Evolutionary conservation across 2,113 vertebrate genomes (phyloP), one percentile per base, ranked within the genome.

Genomic region (Sylvietta virens): DNA sequence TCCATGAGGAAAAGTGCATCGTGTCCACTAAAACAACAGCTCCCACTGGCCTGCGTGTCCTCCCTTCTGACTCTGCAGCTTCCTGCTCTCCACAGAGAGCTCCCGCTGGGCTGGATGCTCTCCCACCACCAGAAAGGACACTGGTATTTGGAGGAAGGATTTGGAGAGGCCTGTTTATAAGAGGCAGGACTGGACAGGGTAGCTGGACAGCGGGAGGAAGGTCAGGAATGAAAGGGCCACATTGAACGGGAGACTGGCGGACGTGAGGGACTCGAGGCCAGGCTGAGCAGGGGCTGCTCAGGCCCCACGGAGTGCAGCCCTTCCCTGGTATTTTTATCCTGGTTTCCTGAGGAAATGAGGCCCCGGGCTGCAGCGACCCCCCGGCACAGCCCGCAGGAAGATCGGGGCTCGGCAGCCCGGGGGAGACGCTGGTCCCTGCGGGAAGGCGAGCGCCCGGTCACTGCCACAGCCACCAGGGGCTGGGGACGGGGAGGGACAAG

Each of bases 331-430:
- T 92, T 95, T 95, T 94, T 54, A 94, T 81, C 56, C 56, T 0
- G 5, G 78, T 54, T 96, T 96, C 95, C 94, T 84, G 81, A 95
- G 94, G 92, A 91, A 95, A 57, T 7, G 73, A 48, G 92, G 78
- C 87, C 64, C 82, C 8, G 0, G 6, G 83, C 70, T 61, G 60
- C 91, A 61, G 73, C 0, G 0, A 74, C 80, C 86, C 89, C 88
- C 24, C 33, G 2, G 16, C 45, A 44, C 20, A 7, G 66, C 28
- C 70, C 0, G 0, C 2, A 35, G 82, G 51, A 37, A 33, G 14
- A 64, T 11, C 48, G 33, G 42, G 56, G 70, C 70, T 74, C 13
- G 0, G 58, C 48, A 54, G 67, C 48, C 1, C 0, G 10, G 42
- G 4, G 51, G 48, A 78, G 33, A 44, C 2, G 0, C 44, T 13